These are phyloP conservation scores for Corythornis leucogaster DNA, from an alignment of 2,797 vertebrate genomes.

Conservation along the genomic window DNA sequence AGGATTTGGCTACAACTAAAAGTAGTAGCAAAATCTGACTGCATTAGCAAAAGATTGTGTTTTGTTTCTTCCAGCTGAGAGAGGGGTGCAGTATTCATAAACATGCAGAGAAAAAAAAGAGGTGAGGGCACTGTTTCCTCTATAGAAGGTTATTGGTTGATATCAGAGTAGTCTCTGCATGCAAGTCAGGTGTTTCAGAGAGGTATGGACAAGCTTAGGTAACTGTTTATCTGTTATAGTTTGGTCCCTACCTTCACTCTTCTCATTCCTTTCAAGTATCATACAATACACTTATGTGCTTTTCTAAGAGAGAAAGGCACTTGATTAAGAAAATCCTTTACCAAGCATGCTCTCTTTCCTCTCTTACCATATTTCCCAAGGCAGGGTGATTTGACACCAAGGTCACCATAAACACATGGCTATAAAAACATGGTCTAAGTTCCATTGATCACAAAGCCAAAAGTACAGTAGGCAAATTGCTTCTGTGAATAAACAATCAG, in stretches of 20 bases:
- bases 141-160: neutral
- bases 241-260: neutral
- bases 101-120: neutral
- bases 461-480: neutral
- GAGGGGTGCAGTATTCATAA: neutral
- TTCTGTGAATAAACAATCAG: neutral
- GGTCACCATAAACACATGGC: neutral
- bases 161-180: neutral
- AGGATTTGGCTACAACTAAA: neutral
- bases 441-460: neutral
- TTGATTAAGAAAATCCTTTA: neutral
- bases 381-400: neutral
- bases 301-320: neutral
- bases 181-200: neutral
- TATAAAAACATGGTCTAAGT: neutral
- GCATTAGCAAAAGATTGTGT: neutral
- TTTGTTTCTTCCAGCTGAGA: neutral
- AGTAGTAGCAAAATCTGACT: neutral
- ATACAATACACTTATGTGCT: neutral
- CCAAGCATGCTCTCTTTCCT: neutral
- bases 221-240: neutral
- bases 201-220: neutral
- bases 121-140: neutral
- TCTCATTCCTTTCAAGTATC: neutral
- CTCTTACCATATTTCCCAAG: neutral